These are phyloP conservation scores for Dryobates pubescens DNA, from an alignment of 2,797 vertebrate species.

Conservation along the genomic window DNA sequence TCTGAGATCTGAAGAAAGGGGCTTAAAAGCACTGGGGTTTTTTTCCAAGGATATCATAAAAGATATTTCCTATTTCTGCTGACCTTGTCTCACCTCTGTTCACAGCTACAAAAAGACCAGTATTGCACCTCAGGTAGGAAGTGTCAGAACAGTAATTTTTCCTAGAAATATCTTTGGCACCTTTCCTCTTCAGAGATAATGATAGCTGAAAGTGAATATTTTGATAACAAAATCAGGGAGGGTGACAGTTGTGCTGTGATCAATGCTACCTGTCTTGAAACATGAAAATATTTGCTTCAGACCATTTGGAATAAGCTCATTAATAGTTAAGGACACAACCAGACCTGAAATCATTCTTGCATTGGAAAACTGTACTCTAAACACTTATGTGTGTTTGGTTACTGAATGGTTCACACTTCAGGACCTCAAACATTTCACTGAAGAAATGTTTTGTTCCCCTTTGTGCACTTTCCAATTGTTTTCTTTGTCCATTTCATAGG, in stretches of 20 bases:
- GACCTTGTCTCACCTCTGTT: slow-evolving; percentile 21
- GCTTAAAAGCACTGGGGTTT: neutral
- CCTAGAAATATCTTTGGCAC: neutral
- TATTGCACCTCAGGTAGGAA: neutral
- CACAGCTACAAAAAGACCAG: slow-evolving; percentile 18
- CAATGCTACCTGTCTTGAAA: fast-evolving
- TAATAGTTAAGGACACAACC: neutral
- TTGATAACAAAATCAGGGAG: neutral
- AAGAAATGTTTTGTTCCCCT: neutral
- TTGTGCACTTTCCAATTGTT: neutral
- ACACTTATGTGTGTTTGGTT: neutral
- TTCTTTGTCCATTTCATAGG: neutral
- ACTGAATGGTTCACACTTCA: neutral
- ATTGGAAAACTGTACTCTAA: neutral
- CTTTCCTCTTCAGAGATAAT: slow-evolving; percentile 9
- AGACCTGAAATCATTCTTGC: neutral
- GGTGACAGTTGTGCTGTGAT: neutral
- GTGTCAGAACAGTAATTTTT: neutral
- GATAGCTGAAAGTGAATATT: neutral
- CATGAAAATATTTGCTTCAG: neutral
- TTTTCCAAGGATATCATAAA: neutral
- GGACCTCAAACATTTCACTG: neutral
- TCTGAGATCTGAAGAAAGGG: neutral
- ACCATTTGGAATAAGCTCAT: neutral
- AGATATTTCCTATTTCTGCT: neutral